Base-by-base conservation (phyloP, 2,888 invertebrate species). In the Noctua janthe region DNA sequence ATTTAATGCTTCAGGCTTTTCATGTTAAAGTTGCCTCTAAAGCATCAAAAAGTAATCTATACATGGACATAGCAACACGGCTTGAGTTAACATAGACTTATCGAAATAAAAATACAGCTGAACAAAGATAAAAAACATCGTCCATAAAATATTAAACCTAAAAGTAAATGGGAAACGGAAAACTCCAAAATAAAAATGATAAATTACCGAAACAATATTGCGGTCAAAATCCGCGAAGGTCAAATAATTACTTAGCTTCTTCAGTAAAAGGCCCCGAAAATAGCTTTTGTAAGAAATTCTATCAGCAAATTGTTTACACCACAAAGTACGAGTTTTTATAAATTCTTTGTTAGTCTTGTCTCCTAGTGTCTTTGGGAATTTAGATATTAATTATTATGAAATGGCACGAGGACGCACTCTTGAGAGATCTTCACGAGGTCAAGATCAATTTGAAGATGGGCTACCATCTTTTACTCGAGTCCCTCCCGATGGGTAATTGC, bases 181-280 rank as follows among this genome's bases (percentile, higher is more conserved):
- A 78, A n/a, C 35, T 74, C 17, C 29, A 64, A 78, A 87, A 83
- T 64, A 77, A 83, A 83, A 87, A 84, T 86, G 87, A 90, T 89
- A 84, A 89, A 88, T 87, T 87, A 80, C 79, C 70, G 17, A 71
- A 82, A 86, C 80, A 86, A 84, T 78, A 80, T 83, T 71, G 74
- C 39, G 70, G 72, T 51, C 70, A 71, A 76, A 83, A 66, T 79
- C 71, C 56, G 43, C 64, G 74, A 78, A 81, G 84, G 66, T 74
- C 74, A 62, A 82, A 74, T 71, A 76, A 86, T 73, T 73, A 80
- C 64, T 84, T 75, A 79, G 81, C 71, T 47, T 35, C 2, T 35
- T 75, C 43, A 64, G 49, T 74, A 47, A 74, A 83, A 77, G 78
- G 64, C 76, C 73, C 64, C 7, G 74, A 76, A 81, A 77, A 78